A percentile compares a stretch with the other conserved stretches of the same genome.
Evolutionary conservation across 2,113 vertebrate genomes (phyloP).

Genomic region (Garra rufa): DNA sequence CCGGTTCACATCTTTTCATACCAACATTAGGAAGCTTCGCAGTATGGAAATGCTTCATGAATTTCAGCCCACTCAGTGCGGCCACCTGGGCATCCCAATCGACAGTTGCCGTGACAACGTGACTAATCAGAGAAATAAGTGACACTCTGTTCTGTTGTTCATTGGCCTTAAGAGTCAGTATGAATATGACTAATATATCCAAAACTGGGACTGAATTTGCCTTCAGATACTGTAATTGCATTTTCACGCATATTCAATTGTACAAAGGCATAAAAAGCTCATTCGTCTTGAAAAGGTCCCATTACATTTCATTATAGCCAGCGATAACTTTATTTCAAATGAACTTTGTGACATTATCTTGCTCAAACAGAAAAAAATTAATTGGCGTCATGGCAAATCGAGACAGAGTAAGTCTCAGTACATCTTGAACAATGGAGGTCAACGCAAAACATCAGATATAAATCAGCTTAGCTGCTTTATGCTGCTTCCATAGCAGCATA

Average conservation of each 20-base stretch:
- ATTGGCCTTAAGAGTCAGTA: constrained; percentile 9
- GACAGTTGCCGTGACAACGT: constrained; percentile 37
- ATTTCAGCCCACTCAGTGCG: constrained; percentile 37
- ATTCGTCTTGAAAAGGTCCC: constrained; percentile 11
- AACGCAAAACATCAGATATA: background rate
- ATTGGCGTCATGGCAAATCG: background rate
- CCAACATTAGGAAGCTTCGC: constrained; percentile 24
- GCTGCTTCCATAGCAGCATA: background rate
- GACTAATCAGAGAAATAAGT: constrained; percentile 29
- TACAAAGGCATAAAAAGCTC: background rate
- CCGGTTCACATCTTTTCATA: constrained; percentile 8
- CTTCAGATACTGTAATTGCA: background rate
- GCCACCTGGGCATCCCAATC: constrained; percentile 36
- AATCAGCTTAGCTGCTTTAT: background rate
- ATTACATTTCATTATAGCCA: background rate
- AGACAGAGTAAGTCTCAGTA: background rate
- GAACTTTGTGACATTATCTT: constrained; percentile 5
- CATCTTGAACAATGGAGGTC: background rate
- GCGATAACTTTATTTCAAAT: constrained; percentile 15
- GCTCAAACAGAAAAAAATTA: background rate
- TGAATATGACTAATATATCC: constrained; percentile 17
- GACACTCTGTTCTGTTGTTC: constrained; percentile 28
- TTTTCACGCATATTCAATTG: background rate
- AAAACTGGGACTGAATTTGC: background rate
- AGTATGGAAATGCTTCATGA: constrained; percentile 31